Evolutionary conservation across 1,140 invertebrate genomes (phyloP).

Genomic region (Caerostris darwini): DNA sequence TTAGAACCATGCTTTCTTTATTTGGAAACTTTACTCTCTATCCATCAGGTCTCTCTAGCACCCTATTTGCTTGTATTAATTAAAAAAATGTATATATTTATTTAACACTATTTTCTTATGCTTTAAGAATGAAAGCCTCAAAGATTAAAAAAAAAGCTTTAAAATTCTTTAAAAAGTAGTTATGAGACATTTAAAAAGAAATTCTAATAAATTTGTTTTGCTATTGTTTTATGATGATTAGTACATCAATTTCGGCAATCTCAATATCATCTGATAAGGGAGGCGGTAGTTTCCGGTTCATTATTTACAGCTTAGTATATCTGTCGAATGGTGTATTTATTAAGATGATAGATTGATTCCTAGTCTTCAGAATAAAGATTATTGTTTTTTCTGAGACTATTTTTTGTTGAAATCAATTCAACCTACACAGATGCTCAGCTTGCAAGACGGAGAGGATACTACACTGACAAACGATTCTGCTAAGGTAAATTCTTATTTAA

Average conservation of each 20-base stretch:
- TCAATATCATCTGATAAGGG: conserved; percentile 66
- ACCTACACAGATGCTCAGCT: conserved; percentile 62
- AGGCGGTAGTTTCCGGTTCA: conserved; percentile 77
- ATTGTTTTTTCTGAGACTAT: not conserved
- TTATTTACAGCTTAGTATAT: conserved; percentile 21
- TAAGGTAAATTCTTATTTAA: conserved; percentile 60
- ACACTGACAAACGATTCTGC: conserved; percentile 57
- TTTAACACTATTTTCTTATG: no score
- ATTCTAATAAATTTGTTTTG: not conserved
- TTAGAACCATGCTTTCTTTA: no score
- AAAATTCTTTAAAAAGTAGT: no score
- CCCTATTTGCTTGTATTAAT: no score
- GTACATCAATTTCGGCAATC: conserved; percentile 43
- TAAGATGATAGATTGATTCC: conserved; percentile 22
- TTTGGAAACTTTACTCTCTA: no score
- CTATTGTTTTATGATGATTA: not conserved
- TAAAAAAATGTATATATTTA: no score
- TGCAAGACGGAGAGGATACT: conserved; percentile 77
- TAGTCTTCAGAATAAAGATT: not conserved
- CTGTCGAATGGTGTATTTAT: not conserved
- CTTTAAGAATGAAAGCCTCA: no score
- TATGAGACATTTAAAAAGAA: no score
- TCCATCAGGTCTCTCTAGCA: no score
- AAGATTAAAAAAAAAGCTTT: no score
- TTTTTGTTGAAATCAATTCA: conserved; percentile 42